Evolutionary conservation across 64 coral and sea anemone species (phyloP).

Genomic region (Cladopsammia gracilis): DNA sequence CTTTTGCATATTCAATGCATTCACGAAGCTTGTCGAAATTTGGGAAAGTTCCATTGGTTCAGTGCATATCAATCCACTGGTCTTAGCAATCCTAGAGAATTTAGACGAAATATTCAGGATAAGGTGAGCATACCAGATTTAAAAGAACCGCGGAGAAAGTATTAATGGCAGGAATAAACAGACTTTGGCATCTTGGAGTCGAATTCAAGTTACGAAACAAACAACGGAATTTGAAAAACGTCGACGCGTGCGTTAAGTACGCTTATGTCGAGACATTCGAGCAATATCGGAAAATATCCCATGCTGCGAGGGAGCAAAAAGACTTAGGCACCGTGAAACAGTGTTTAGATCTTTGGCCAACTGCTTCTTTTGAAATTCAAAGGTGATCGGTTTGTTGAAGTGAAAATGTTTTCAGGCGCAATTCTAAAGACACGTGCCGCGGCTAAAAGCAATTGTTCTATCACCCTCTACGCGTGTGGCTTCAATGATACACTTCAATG

Average conservation of each 20-base stretch:
- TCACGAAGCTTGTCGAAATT: neutral
- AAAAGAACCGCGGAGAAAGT: neutral
- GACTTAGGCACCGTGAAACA: neutral
- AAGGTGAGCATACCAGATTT: neutral
- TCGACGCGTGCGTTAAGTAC: constrained; percentile 1
- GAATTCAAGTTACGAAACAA: neutral
- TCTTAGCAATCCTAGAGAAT: neutral
- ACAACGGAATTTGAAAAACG: constrained; percentile 15
- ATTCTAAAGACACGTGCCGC: constrained; percentile 30
- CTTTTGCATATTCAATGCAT: constrained; percentile 36
- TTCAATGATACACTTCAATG: constrained; percentile 46
- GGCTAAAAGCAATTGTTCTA: neutral
- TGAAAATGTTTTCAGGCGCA: neutral
- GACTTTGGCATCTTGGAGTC: neutral
- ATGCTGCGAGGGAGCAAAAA: constrained; percentile 22
- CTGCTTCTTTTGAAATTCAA: constrained; percentile 36
- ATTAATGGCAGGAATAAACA: neutral
- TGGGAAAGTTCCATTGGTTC: neutral
- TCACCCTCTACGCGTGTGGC: constrained; percentile 11
- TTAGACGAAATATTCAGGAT: neutral
- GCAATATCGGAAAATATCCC: neutral
- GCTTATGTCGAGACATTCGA: neutral
- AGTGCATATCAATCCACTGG: neutral
- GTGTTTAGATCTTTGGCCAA: constrained; percentile 26
- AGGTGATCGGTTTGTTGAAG: constrained; percentile 5